phyloP scores from a whole-genome alignment of 2,888 invertebrate species.

The Erebia epiphron region DNA sequence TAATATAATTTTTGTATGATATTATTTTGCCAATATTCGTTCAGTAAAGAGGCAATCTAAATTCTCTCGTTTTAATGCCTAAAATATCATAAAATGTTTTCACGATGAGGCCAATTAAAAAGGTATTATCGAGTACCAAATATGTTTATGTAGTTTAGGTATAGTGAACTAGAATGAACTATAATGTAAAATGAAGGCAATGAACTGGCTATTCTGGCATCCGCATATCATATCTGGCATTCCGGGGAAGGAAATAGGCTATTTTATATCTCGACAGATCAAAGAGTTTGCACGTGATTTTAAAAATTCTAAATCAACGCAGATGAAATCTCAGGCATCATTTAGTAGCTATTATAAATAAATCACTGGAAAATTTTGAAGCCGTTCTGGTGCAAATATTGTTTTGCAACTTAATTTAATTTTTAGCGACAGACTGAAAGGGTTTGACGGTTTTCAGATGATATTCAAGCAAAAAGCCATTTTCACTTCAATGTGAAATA shows the following conservation, averaged over 20 bases:
- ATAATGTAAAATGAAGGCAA: too few species aligned
- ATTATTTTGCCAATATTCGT: background rate
- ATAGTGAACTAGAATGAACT: too few species aligned
- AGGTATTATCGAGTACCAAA: background rate
- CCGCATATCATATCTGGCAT: too few species aligned
- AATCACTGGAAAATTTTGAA: background rate
- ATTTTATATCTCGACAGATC: too few species aligned
- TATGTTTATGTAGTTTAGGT: too few species aligned
- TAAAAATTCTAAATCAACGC: too few species aligned
- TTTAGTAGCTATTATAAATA: too few species aligned
- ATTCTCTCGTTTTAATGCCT: background rate
- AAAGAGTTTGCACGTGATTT: too few species aligned
- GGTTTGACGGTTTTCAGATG: background rate
- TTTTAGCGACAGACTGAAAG: background rate
- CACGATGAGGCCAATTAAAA: background rate
- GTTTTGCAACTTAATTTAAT: conserved; percentile 2
- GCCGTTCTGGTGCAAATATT: background rate
- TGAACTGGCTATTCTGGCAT: too few species aligned
- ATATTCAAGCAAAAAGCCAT: background rate
- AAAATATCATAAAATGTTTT: background rate
- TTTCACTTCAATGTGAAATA: background rate
- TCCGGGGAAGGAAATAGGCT: too few species aligned
- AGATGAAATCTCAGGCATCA: too few species aligned
- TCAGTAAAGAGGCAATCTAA: conserved; percentile 2
- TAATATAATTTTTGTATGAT: background rate